Conservation (phyloP, 1,140 invertebrate species). For the Elymnias hypermnestra region DNA sequence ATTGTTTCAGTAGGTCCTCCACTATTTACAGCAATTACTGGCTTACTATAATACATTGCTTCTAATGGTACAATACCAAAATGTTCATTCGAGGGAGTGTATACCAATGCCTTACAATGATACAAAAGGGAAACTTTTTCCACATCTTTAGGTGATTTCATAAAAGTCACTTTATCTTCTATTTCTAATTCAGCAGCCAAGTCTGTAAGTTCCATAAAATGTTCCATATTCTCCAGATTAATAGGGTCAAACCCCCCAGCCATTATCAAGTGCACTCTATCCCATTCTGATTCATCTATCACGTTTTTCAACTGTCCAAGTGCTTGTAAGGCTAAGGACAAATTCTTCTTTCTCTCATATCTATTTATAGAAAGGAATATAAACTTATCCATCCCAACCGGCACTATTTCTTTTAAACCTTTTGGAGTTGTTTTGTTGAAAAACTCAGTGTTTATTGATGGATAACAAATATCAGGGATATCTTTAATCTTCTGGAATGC, state of each 20-base stretch:
- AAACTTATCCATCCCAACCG: constrained; percentile 74
- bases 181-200: constrained; percentile 82
- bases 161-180: constrained; percentile 86
- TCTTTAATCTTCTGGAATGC: constrained; percentile 87
- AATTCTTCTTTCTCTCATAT: constrained; percentile 98
- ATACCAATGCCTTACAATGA: constrained; percentile 87
- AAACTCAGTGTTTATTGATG: constrained; percentile 90
- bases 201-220: constrained; percentile 87
- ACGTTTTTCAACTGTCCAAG: constrained; percentile 81
- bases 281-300: constrained; percentile 76
- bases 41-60: constrained; percentile 95
- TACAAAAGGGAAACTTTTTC: constrained; percentile 89
- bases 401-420: constrained; percentile 68
- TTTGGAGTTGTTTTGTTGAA: constrained; percentile 80
- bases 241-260: constrained; percentile 97
- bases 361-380: constrained; percentile 97
- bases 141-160: constrained; percentile 91
- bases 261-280: constrained; percentile 89
- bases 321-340: constrained; percentile 88
- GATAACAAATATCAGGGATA: constrained; percentile 92
- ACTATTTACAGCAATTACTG: constrained; percentile 96
- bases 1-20: constrained; percentile 98
- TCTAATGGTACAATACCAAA: constrained; percentile 99
- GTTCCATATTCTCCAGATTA: constrained; percentile 92
- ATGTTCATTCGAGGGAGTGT: constrained; percentile 98